Percentiles rank a stretch among this genome's conserved stretches.
These are phyloP conservation scores for Theropithecus gelada DNA, from an alignment of 2,113 vertebrate species.

Conservation along the genomic window DNA sequence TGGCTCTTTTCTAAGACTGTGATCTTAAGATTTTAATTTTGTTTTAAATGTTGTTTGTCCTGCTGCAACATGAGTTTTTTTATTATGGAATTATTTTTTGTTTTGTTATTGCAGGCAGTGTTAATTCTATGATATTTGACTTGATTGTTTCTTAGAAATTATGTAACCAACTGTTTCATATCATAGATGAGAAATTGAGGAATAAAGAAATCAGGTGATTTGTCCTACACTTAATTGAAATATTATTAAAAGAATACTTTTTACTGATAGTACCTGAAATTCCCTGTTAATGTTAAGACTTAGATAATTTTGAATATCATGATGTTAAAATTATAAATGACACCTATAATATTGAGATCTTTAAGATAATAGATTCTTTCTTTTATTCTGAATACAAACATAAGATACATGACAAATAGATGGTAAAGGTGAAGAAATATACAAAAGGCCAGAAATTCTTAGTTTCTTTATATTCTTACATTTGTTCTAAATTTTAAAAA, in stretches of 20 bases:
- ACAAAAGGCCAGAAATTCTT: not conserved
- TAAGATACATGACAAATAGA: not conserved
- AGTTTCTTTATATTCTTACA: not conserved
- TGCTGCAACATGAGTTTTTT: not conserved
- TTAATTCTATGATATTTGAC: not conserved
- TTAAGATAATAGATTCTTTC: not conserved
- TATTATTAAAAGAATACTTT: constrained; percentile 25
- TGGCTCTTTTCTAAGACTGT: not conserved
- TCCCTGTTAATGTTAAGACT: not conserved
- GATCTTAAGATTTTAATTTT: not conserved
- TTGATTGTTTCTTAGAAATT: constrained; percentile 30
- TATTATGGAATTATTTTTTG: constrained; percentile 17
- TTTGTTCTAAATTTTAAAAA: constrained; percentile 3
- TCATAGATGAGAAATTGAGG: constrained; percentile 24
- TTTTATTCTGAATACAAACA: not conserved
- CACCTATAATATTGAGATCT: not conserved
- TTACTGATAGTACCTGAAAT: not conserved
- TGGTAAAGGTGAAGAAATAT: not conserved
- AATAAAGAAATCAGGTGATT: constrained; percentile 18
- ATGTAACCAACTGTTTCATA: not conserved
- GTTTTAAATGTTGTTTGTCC: not conserved
- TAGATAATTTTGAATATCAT: constrained; percentile 7
- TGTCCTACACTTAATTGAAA: constrained; percentile 15
- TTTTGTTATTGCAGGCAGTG: constrained; percentile 24
- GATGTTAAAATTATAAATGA: not conserved